Base-by-base conservation (phyloP, 23 tunicate species). In the Ascidia mentula region DNA sequence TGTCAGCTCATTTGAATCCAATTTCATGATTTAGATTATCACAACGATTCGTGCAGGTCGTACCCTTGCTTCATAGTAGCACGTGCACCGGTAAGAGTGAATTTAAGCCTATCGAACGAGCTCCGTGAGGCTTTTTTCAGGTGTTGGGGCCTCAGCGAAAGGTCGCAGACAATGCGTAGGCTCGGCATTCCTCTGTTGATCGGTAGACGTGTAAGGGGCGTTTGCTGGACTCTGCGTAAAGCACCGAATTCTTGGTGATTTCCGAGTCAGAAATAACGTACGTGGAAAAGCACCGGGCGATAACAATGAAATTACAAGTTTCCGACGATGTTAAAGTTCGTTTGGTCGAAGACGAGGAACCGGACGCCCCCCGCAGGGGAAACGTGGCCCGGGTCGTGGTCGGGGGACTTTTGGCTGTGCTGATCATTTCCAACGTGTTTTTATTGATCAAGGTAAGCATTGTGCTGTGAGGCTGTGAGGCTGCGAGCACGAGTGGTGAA, bases 161-260 rank as follows among this genome's bases (percentile, higher is more conserved):
- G 65, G 24, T 26, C 13, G 13, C 65, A 28, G 28, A 26, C 65
- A 53, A 28, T 28, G 65, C 65, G 65, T 53, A 3, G 13, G 22
- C 1, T 28, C 4, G 65, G 65, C 65, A 53, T 53, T 20, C 65
- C 65, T 53, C 22, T 53, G 22, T 53, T 26, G 24, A 53, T 53
- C 65, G 65, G 65, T 53, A 53, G 65, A 53, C 65, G 65, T 53
- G 65, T 20, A 53, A 53, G 65, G n/a, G n/a, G 65, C 65, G 65
- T 28, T 53, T 53, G 65, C 65, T 28, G 65, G 24, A 28, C 65
- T 53, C 28, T 28, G 22, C 28, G 22, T 20, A 53, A 53, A 53
- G 22, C 24, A 26, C 65, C 65, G 65, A 20, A 20, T 28, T 26
- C 65, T 9, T 20, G 65, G 65, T 53, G 65, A 53, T 53, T 53